Conservation (phyloP, 2,113 vertebrate genomes). For the Syrmaticus mikado region DNA sequence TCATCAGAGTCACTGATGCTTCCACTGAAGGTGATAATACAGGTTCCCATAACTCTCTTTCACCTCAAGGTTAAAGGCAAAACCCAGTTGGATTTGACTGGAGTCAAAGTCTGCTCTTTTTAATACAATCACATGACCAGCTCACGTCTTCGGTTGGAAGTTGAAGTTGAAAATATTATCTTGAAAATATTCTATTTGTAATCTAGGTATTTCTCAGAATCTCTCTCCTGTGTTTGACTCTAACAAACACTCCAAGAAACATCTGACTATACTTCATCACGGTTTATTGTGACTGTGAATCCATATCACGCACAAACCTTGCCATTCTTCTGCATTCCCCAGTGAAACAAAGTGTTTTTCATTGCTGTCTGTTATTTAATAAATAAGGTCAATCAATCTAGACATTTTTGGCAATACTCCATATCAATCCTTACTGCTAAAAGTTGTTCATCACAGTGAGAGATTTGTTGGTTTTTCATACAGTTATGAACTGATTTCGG, state of each 20-base stretch:
- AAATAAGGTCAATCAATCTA: neutral
- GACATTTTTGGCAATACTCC: neutral
- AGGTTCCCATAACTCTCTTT: neutral
- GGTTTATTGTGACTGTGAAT: neutral
- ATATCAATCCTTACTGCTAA: neutral
- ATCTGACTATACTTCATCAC: neutral
- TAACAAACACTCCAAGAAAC: neutral
- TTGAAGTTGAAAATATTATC: neutral
- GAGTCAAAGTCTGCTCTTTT: neutral
- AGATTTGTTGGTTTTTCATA: neutral
- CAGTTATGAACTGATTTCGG: neutral
- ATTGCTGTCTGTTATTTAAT: neutral
- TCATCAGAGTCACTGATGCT: fast-evolving
- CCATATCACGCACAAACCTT: neutral
- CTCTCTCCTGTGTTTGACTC: neutral
- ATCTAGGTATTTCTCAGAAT: neutral
- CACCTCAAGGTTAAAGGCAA: neutral
- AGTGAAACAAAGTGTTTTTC: neutral
- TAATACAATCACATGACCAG: neutral
- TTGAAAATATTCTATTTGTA: neutral
- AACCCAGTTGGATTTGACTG: neutral
- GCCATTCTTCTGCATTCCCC: neutral
- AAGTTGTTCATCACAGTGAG: fast-evolving
- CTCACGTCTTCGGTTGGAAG: neutral
- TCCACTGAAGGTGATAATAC: neutral